Evolutionary conservation across 2,113 vertebrate genomes (phyloP), one percentile per base, ranked within the genome.

Genomic region (Miniopterus natalensis): DNA sequence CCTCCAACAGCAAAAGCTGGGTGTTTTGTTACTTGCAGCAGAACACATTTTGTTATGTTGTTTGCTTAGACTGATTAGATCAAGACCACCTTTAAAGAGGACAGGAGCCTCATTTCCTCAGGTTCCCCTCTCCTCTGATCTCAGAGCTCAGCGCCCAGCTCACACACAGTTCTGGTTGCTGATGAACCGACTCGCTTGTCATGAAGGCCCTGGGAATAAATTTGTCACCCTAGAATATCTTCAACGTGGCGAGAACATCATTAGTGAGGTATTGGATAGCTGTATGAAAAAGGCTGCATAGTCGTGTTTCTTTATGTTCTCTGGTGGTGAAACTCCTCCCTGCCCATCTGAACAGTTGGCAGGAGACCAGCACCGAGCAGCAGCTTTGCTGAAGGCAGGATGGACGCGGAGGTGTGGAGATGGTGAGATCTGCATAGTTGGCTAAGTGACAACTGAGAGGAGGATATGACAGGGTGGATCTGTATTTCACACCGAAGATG

Each of bases 361-460:
- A 88, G 45, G 45, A 66, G 2, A 92, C 96, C 91, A 96, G 78
- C 55, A 12, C 23, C 53, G 68, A 95, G 49, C 20, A 63, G n/a
- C 29, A 78, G 77, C 14, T 42, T 12, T 20, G 20, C 86, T 83
- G 80, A 90, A 78, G 59, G 59, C 75, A 92, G 45, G 90, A 89
- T 57, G 84, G 73, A 11, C 6, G 57, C 0, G 0, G 84, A 84
- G 55, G 66, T 8, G 11, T 45, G 36, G 29, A 79, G 63, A 77
- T 2, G n/a, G 74, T 42, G 8, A 6, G 21, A 97, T 97, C 79
- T 95, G 51, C 94, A 92, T 77, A 94, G 85, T 57, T 92, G 74
- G 68, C 53, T 96, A 92, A 86, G 84, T 92, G 80, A 96, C 79
- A 95, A 80, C 80, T 88, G 89, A 96, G 95, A 89, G 85, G 81